Percentiles rank a stretch among this genome's conserved stretches.
Conservation (phyloP, 2,113 vertebrate genomes). For the Centropus bengalensis region DNA sequence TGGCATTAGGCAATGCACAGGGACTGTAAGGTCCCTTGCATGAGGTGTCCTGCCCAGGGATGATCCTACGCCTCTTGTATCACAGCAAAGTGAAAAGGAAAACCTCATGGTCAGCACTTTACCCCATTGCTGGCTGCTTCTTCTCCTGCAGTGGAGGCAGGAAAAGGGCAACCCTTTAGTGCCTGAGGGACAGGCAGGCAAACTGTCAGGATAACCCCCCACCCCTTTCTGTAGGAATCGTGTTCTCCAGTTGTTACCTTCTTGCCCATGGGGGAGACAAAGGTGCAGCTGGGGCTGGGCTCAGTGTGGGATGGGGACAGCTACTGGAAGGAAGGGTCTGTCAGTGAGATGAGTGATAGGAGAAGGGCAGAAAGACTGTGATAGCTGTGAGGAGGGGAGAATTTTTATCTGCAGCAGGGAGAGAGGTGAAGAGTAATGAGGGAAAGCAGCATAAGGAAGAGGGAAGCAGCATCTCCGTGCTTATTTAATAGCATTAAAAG, state of each 20-base stretch:
- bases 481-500: not conserved
- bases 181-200: not conserved
- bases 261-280: not conserved
- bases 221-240: not conserved
- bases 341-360: not conserved
- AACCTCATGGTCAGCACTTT: not conserved
- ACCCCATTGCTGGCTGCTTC: not conserved
- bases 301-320: fast-evolving
- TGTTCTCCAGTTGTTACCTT: not conserved
- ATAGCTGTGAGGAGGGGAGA: not conserved
- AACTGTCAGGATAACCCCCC: not conserved
- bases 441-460: not conserved
- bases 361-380: not conserved
- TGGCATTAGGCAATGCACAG: not conserved
- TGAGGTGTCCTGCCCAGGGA: not conserved
- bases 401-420: not conserved
- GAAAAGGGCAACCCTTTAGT: not conserved
- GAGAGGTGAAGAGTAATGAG: not conserved
- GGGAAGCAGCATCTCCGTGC: not conserved
- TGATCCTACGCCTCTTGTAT: not conserved
- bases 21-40: not conserved
- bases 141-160: not conserved
- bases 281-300: not conserved
- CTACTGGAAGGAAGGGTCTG: not conserved
- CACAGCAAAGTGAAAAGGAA: not conserved